Evolutionary conservation across 1,140 invertebrate genomes (phyloP), one percentile per base, ranked within the genome.

Genomic region (Globodera ellingtonae): DNA sequence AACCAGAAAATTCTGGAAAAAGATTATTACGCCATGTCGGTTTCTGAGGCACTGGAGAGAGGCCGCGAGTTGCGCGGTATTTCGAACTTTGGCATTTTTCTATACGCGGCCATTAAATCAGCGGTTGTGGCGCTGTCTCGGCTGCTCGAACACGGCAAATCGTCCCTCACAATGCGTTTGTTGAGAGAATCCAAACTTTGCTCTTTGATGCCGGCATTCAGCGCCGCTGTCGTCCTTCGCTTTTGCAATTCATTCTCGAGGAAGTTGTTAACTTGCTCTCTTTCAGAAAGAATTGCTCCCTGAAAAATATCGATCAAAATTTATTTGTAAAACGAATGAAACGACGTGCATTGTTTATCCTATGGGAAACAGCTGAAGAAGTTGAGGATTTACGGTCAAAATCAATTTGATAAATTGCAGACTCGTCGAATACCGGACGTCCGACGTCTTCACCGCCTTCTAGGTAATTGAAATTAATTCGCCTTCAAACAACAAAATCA

Each of bases 81-180:
- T 8, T 77, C 75, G 65, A 70, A 77, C 21, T 77, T 77, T 6
- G 75, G 56, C 21, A 77, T 77, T 67, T 77, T 77, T 15, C 75
- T 77, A 47, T 77, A 70, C 2, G 67, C 46, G 46, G 35, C 15
- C 4, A 70, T 10, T 13, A 47, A 35, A 6, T 35, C 67, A 44
- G 67, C 67, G 46, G 35, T 70, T 35, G 24, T 35, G n/a, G 67
- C 46, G 10, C 21, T 70, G 67, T 70, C 67, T 7, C 67, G 21
- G 46, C 15, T 18, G 18, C 67, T 70, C 67, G 24, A 70, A 24
- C 6, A 44, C 18, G 67, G 67, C 66, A 69, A 9, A 6, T 69
- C 66, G 66, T 69, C 66, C 8, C 66, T 8, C 21, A 44, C 35
- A 70, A 70, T 15, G 1, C 67, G 67, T 44, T 47, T 35, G 67